Base-by-base conservation (phyloP, 2,888 invertebrate species). In the Lasioglossum figueresi region DNA sequence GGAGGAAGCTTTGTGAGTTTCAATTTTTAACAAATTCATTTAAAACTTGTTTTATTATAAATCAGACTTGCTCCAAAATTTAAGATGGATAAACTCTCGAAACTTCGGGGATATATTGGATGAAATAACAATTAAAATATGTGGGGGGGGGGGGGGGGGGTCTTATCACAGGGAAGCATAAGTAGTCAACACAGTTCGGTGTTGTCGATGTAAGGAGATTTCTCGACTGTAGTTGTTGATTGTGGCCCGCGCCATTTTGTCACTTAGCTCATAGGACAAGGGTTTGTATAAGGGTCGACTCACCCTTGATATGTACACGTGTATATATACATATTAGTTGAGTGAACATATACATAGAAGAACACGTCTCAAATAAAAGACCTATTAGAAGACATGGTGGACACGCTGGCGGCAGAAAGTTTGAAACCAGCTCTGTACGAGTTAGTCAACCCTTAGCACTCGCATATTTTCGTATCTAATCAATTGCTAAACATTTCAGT, bases 261-360 rank as follows among this genome's bases (percentile, higher is more conserved):
- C 43, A 43, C 43, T 43, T 43, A 43, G 43, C 43, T 43, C 43
- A 43, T 3, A 12, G 43, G 43, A 43, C 43, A 43, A 43, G 43
- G 43, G 43, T 43, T 43, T 12, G 43, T n/a, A n/a, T 12, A 43
- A 12, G 70, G 23, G 14, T 40, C 52, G 68, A 14, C 19, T 81
- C 66, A 37, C 56, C 48, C 37, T 86, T 27, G 27, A 75, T 83
- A 79, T 59, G 40, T 83, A 83, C 78, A 82, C 77, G 70, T 83
- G 68, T 84, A 66, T 80, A 80, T 72, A 74, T 80, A 75, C 40
- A 79, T 81, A 89, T 89, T 89, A 89, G 85, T 89, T 10, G 23
- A 89, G 23, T 80, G 14, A 84, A 79, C 34, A 74, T 85, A 70
- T 85, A 88, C 76, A 83, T 76, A 82, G 56, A 86, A 43, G 74